Evolutionary conservation across 2,888 invertebrate species (phyloP), one percentile per base, ranked within the genome.

Genomic region (Tetropium fuscum): DNA sequence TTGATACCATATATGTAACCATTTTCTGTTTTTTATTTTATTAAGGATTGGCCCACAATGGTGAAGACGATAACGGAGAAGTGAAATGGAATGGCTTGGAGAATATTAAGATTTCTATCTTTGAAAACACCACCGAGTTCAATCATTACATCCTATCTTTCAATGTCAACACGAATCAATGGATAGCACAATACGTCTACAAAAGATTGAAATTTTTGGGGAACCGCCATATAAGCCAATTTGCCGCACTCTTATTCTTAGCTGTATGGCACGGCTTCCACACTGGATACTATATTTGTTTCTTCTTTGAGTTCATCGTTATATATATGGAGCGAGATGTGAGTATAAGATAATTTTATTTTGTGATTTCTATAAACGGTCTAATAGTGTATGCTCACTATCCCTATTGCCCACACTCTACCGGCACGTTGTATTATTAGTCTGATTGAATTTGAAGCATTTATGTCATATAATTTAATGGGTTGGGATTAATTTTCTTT

Each of bases 261-360:
- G 96, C 98, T 0, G 76, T 97, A 0, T 98, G 98, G 98, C 98
- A 98, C 81, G 98, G 98, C 7, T 89, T 95, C 49, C 93, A 95
- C 77, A 89, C 93, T 6, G 98, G 98, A 0, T 99, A 99, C 77
- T 98, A 97, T 78, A 84, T 94, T 74, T 92, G 93, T 40, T 98
- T 98, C 84, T 86, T 93, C 56, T 89, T 95, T 81, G 98, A 98
- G 78, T 97, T 96, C 78, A 82, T 94, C 22, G 90, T 94, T 22
- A 92, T 97, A 79, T 88, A 88, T 63, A 87, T 92, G 76, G 97
- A 97, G 75, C 92, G 90, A 82, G 93, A 94, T 76, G 91, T 92
- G 80, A 85, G 86, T 78, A 40, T 5, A 30, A 27, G 10, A 2
- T 48, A 22, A 18, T 38, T 15, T 15, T 18, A 38, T 27, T n/a